Base-by-base conservation (phyloP, 2,113 vertebrate species). In the Anarrhichthys ocellatus region DNA sequence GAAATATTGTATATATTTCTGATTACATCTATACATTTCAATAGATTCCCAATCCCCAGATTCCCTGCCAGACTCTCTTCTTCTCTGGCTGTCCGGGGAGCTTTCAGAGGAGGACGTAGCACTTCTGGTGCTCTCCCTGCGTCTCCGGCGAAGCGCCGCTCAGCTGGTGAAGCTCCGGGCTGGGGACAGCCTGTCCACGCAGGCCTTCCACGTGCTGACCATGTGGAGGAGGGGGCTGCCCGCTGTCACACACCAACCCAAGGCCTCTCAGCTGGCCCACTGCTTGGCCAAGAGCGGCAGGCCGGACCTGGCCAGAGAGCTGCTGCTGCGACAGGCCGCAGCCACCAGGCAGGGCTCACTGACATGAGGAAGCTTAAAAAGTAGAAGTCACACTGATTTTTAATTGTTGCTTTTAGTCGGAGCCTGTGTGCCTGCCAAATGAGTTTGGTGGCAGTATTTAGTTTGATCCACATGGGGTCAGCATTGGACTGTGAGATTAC, bases 201-300 rank as follows among this genome's bases (percentile, higher is more conserved):
- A 96, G 93, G 95, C 96, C 88, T 96, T 96, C 7, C 93, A 96
- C 29, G 75, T 97, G 24, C 95, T 98, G 84, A 93, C 87, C 87
- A 95, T 94, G 90, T 98, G 97, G 97, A 96, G 95, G 77, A 95
- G 94, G 73, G 95, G 92, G 2, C 95, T 96, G 67, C 97, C 96
- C 0, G 84, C 91, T 0, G 34, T 93, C 89, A 76, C 92, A 29
- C 0, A 90, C 92, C 0, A 93, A 17, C 76, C 96, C 83, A 96
- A 96, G 90, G 86, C 91, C 52, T 87, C 90, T 20, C 94, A 96
- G 42, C 95, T 97, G 66, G 94, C 94, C 29, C 88, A 27, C 17
- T 95, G 96, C 84, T 93, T 99, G 56, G 83, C 64, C 36, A 96
- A 94, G 89, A 95, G 93, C 2, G 96, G 97, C 54, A 91, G 96